phyloP scores from a whole-genome alignment of 1,140 invertebrate genomes.

The Cydia fagiglandana region DNA sequence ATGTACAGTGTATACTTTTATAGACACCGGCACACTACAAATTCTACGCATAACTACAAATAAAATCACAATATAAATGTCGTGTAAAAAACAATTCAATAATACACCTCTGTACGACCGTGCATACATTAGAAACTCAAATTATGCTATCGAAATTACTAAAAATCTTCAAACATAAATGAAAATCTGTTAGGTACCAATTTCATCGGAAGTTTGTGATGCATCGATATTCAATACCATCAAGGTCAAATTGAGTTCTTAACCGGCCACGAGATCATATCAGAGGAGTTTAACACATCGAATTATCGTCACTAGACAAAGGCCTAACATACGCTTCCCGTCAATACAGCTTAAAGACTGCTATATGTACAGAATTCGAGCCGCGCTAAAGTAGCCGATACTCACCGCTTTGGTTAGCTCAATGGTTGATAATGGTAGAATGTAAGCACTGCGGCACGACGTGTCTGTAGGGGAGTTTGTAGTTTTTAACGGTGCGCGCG shows the following conservation, averaged over 20 bases:
- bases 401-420: conserved; percentile 27
- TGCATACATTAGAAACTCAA: neutral
- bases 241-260: no score
- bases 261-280: neutral
- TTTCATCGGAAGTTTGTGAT: no score
- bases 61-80: conserved; percentile 30
- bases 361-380: neutral
- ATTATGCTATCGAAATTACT: no score
- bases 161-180: no score
- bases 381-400: no score
- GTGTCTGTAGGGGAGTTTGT: conserved; percentile 82
- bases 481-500: conserved; percentile 85
- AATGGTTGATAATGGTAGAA: conserved; percentile 74
- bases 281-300: neutral
- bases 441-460: conserved; percentile 80
- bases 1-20: conserved; percentile 11
- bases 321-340: neutral
- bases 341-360: no score
- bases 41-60: conserved; percentile 18
- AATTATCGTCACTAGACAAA: conserved; percentile 13
- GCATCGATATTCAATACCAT: no score
- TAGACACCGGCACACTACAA: conserved; percentile 5
- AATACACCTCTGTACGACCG: neutral
- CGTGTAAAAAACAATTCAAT: conserved; percentile 18
- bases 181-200: no score